These are phyloP conservation scores for Anniella stebbinsi DNA, from an alignment of 2,797 vertebrate genomes.

Conservation along the genomic window DNA sequence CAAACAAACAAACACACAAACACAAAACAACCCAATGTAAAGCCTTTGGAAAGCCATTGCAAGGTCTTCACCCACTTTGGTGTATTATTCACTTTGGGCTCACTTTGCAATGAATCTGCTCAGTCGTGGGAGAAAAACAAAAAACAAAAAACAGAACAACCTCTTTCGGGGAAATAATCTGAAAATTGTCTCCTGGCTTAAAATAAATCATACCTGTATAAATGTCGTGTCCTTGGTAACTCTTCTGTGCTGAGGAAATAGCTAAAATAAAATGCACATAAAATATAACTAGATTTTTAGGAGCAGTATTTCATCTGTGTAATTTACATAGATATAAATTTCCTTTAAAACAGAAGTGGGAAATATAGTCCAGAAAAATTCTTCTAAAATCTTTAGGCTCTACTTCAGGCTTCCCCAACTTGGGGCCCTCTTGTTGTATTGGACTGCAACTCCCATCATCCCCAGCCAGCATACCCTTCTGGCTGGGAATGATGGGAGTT, in stretches of 20 bases:
- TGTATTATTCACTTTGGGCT: slow-evolving; percentile 3
- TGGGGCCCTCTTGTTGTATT: too few species aligned
- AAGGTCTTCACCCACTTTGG: not conserved
- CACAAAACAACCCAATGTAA: not conserved
- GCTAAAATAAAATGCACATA: slow-evolving; percentile 73
- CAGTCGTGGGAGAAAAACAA: not conserved
- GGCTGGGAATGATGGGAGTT: too few species aligned
- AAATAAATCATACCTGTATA: slow-evolving; percentile 88
- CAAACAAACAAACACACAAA: not conserved
- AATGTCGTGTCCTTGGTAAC: slow-evolving; percentile 88
- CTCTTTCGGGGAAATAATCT: not conserved
- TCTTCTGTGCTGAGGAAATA: slow-evolving; percentile 99
- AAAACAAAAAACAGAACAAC: not conserved
- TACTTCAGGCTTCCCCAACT: not conserved
- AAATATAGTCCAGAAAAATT: not conserved
- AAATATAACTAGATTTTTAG: slow-evolving; percentile 16
- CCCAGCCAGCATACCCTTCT: too few species aligned
- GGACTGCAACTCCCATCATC: too few species aligned
- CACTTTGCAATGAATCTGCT: not conserved
- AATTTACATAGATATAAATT: not conserved
- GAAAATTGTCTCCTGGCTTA: slow-evolving; percentile 1
- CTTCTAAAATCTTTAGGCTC: not conserved
- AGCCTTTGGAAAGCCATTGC: not conserved
- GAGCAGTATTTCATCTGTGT: not conserved
- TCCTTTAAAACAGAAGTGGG: not conserved